A percentile compares a stretch with the other conserved stretches of the same genome.
These are phyloP conservation scores for Gracilinanus agilis DNA, from an alignment of 2,113 vertebrate genomes.

Conservation along the genomic window DNA sequence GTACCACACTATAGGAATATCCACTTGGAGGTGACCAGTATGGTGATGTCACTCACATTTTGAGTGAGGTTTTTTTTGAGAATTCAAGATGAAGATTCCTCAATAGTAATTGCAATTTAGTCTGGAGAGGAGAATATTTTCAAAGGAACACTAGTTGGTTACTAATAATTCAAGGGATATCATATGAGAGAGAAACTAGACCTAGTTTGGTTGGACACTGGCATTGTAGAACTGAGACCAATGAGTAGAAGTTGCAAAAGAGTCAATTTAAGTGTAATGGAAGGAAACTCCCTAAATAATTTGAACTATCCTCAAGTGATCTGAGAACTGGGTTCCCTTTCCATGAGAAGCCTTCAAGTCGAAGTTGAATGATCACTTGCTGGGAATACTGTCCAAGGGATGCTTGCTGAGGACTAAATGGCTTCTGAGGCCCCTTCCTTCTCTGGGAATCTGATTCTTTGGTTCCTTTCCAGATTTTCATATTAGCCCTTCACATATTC, in stretches of 20 bases:
- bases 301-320: background rate
- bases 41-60: too few species aligned
- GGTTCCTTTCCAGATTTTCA: background rate
- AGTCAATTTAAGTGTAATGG: background rate
- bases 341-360: background rate
- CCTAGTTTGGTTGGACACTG: background rate
- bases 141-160: background rate
- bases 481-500: background rate
- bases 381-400: background rate
- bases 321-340: background rate
- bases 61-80: background rate
- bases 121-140: background rate
- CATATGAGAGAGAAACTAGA: background rate
- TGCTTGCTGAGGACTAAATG: background rate
- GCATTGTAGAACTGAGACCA: background rate
- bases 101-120: background rate
- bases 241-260: background rate
- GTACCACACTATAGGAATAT: background rate
- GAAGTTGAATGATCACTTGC: background rate
- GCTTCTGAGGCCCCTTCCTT: background rate
- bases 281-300: background rate
- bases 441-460: background rate
- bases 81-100: background rate
- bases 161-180: background rate
- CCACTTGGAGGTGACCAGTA: background rate